A percentile compares a stretch with the other conserved stretches of the same genome.
These are phyloP conservation scores for Sinonovacula constricta DNA, from an alignment of 1,140 invertebrate genomes.

Conservation along the genomic window DNA sequence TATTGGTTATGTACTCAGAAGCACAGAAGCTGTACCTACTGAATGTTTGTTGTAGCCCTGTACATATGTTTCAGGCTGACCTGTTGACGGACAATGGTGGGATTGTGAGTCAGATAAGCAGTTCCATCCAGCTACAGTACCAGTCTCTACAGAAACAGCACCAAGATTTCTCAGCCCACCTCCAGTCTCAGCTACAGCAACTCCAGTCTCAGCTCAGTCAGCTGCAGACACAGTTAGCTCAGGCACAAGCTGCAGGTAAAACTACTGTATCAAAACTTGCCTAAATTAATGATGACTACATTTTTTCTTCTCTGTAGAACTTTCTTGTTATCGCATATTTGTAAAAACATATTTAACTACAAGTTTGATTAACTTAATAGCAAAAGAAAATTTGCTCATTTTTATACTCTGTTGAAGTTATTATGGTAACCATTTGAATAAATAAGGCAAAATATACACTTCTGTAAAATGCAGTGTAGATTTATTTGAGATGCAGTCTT, in stretches of 20 bases:
- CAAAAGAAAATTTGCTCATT: background rate
- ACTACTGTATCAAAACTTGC: no score
- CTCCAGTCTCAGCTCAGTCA: slow-evolving; percentile 82
- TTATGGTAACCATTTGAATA: no score
- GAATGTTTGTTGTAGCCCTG: background rate
- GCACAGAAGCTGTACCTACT: no score
- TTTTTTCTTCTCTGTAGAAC: background rate
- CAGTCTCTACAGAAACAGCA: slow-evolving; percentile 93
- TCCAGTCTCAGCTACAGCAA: slow-evolving; percentile 85
- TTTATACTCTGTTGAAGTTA: no score
- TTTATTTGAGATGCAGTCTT: no score
- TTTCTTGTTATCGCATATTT: no score
- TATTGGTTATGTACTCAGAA: no score
- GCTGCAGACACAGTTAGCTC: slow-evolving; percentile 73
- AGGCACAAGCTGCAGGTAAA: slow-evolving; percentile 52
- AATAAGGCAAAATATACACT: no score
- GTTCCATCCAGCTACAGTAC: slow-evolving; percentile 83
- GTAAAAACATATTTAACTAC: background rate
- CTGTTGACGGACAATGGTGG: slow-evolving; percentile 88
- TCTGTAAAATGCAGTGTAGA: no score
- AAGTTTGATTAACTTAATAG: background rate
- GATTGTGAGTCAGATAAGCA: slow-evolving; percentile 87
- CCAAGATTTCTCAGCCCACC: slow-evolving; percentile 95
- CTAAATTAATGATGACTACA: background rate
- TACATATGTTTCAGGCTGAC: slow-evolving; percentile 82